Percentiles rank a stretch among this genome's conserved stretches.
Evolutionary conservation across 2,797 vertebrate genomes (phyloP).

Genomic region (Prunella strophiata): DNA sequence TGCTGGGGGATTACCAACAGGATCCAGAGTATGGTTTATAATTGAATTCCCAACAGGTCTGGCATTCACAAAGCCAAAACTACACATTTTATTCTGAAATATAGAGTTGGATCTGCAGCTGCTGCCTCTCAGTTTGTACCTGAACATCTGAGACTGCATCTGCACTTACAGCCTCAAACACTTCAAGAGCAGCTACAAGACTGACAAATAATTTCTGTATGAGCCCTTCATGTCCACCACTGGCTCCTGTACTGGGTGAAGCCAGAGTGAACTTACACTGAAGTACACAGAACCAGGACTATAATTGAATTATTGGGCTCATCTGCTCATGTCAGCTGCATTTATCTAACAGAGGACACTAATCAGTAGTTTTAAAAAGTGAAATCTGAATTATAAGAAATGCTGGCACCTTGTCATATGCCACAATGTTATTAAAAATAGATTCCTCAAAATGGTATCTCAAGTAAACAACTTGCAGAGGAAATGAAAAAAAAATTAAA

Average conservation of each 20-base stretch:
- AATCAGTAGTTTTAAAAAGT: not conserved
- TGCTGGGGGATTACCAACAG: not conserved
- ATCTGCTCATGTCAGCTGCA: not conserved
- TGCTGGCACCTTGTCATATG: not conserved
- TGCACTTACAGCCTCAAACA: not conserved
- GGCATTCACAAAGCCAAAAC: not conserved
- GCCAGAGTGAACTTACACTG: not conserved
- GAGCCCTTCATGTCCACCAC: not conserved
- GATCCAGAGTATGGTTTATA: not conserved
- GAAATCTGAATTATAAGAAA: not conserved
- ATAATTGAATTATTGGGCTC: rapidly evolving
- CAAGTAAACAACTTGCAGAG: not conserved
- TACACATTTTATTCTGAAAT: not conserved
- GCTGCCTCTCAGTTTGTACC: not conserved
- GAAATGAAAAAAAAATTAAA: not conserved
- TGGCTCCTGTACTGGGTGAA: not conserved
- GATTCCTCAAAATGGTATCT: not conserved
- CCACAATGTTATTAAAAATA: not conserved
- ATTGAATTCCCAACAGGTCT: not conserved
- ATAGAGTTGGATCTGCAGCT: not conserved
- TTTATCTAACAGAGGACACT: not conserved
- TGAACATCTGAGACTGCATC: not conserved
- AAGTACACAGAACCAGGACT: not conserved
- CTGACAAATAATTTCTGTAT: not conserved
- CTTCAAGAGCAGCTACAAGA: not conserved